Conservation (phyloP, 2,797 vertebrate genomes). For the Sebastes nivosus region DNA sequence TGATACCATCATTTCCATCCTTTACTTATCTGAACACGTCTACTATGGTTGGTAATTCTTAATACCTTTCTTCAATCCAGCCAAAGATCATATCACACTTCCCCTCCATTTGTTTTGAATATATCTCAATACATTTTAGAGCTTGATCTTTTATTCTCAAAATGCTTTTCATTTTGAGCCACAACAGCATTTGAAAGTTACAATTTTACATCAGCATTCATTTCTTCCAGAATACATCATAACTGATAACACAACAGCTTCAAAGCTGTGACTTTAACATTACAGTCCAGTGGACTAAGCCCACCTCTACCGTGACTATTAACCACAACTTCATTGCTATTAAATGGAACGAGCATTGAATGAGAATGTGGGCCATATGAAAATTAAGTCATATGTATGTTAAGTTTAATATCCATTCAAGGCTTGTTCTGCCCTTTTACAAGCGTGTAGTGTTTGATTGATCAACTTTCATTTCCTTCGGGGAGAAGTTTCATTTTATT, state of each 20-base stretch:
- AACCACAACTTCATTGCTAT: slow-evolving; percentile 37
- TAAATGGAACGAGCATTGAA: slow-evolving; percentile 47
- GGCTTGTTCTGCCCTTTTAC: slow-evolving; percentile 55
- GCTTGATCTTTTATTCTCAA: no score
- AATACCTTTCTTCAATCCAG: background rate
- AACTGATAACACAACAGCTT: slow-evolving; percentile 26
- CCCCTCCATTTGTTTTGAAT: background rate
- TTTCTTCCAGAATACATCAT: slow-evolving; percentile 15
- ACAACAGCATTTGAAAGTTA: background rate
- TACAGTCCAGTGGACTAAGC: slow-evolving; percentile 48
- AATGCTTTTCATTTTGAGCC: background rate
- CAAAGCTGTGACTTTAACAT: slow-evolving; percentile 37
- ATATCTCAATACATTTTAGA: background rate
- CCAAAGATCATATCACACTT: background rate
- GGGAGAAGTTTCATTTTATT: slow-evolving; percentile 45
- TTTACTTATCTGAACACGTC: background rate
- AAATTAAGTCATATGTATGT: slow-evolving; percentile 54
- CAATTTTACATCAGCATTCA: background rate
- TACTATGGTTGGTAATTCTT: background rate
- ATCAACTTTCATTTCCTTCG: slow-evolving; percentile 46
- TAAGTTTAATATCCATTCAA: slow-evolving; percentile 52
- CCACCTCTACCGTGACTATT: slow-evolving; percentile 30
- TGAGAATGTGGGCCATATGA: slow-evolving; percentile 44
- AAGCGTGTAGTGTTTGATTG: slow-evolving; percentile 55
- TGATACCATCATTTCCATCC: background rate